Evolutionary conservation across 2,888 invertebrate species (phyloP), one percentile per base, ranked within the genome.

Genomic region (Branchellion lobata): DNA sequence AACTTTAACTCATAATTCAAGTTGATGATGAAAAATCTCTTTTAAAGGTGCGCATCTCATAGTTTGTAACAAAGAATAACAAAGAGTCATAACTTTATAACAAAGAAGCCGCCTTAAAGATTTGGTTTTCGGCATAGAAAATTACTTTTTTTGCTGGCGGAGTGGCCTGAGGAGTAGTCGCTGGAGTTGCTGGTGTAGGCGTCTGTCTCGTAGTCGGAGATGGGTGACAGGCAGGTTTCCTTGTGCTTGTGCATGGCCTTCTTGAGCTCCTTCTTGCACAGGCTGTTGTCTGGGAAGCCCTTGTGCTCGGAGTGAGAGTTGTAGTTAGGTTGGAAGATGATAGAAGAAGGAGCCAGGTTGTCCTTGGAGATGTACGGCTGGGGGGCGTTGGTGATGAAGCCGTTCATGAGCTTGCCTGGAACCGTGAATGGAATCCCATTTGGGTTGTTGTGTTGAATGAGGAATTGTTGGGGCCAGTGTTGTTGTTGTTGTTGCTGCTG

Each of bases 191-290:
- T 77, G n/a, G 69, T 29, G 33, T 29, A 34, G 18, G 21, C 21
- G 24, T 79, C 79, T 11, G 40, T 5, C 33, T 79, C 79, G 24
- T 31, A 75, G 68, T 79, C 75, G 8, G 75, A 75, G 0, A 68
- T 36, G 36, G 75, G 68, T 1, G 79, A 79, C 75, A 68, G 27
- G 29, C 79, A 68, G 14, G 51, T 47, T 31, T 47, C 40, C 18
- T 65, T 31, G 18, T n/a, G 21, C 11, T 47, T 40, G 24, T n/a
- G 21, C 36, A 72, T 53, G 29, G 11, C 27, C n/a, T 53, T 34
- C 36, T 79, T 72, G n/a, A 29, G 47, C 2, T 40, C 40, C 53
- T 75, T 75, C 33, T 75, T 51, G 8, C 27, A n/a, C 57, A 24
- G 75, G 68, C 14, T 40, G n/a, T 36, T 47, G 74, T 24, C 68